Evolutionary conservation across 2,888 invertebrate genomes (phyloP), one percentile per base, ranked within the genome.

Genomic region (Spilarctia lutea): DNA sequence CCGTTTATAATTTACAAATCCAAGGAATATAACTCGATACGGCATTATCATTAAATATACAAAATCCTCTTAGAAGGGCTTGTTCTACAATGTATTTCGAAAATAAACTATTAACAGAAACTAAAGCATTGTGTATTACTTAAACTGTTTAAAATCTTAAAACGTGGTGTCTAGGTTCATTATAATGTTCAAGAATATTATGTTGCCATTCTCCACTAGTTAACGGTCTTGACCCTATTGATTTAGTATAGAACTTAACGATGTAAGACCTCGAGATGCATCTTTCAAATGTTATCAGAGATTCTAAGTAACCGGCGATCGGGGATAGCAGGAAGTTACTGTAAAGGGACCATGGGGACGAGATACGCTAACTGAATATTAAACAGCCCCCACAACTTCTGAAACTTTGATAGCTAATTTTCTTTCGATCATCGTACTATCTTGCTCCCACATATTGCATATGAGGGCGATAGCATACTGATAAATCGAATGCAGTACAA

Each of bases 301-400:
- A 80, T 79, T 78, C 79, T 42, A 76, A 81, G 80, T 85, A 86
- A 85, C 83, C 86, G 83, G 85, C 85, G 79, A 80, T 56, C 82
- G 84, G 87, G 83, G 80, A 81, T 68, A 84, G 79, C 82, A 87
- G 88, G 89, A 89, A 90, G 89, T 87, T 77, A 85, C 80, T 82
- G 83, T 81, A 86, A 81, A 87, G 88, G 88, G 86, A 86, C 86
- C 81, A 81, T 81, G 83, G 85, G 83, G 84, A 84, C 86, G 80
- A 80, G 82, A 78, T 78, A 89, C 91, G 89, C 83, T 83, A 81
- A 80, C 84, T 83, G 94, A 93, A 94, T 94, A 90, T 89, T 91
- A 92, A 94, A 88, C 88, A 90, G 87, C 86, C 89, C 89, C 86
- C 80, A 81, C 86, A 85, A 87, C 83, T 85, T 85, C 87, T 84